These are phyloP conservation scores for Gymnobelideus leadbeateri DNA, from an alignment of 2,113 vertebrate species.

Conservation along the genomic window DNA sequence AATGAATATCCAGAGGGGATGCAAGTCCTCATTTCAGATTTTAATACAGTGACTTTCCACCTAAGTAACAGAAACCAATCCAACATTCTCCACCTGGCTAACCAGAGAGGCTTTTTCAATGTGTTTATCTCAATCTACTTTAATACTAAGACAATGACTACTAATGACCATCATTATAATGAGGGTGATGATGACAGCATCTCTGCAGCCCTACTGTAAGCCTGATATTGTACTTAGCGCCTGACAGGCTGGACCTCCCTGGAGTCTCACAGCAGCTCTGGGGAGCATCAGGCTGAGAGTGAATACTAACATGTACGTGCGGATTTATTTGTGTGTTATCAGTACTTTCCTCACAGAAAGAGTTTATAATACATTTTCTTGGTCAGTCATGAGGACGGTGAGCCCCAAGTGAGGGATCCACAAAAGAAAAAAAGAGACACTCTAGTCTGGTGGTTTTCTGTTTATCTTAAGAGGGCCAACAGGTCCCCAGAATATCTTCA, in stretches of 20 bases:
- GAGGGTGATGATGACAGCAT: neutral
- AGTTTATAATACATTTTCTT: neutral
- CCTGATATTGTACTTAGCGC: too few relatives aligned
- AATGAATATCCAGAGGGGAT: too few relatives aligned
- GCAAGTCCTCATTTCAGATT: neutral
- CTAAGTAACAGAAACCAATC: too few relatives aligned
- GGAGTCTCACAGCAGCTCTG: too few relatives aligned
- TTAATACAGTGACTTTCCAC: too few relatives aligned
- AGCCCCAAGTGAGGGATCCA: slow-evolving; percentile 11
- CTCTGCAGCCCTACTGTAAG: neutral
- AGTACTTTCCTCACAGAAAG: slow-evolving; percentile 16
- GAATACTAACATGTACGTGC: neutral
- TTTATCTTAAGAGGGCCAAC: slow-evolving; percentile 25
- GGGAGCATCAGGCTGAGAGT: too few relatives aligned
- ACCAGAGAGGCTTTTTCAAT: neutral
- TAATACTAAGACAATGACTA: too few relatives aligned
- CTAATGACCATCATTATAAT: too few relatives aligned
- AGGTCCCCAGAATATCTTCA: slow-evolving; percentile 21
- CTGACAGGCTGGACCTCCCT: too few relatives aligned
- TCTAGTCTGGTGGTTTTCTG: slow-evolving; percentile 20
- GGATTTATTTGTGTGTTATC: slow-evolving; percentile 9
- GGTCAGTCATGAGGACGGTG: neutral
- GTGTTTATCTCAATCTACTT: neutral
- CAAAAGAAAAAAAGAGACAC: slow-evolving; percentile 38
- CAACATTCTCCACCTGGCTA: too few relatives aligned